phyloP scores from a whole-genome alignment of 2,797 vertebrate genomes.

The Cuniculus paca region DNA sequence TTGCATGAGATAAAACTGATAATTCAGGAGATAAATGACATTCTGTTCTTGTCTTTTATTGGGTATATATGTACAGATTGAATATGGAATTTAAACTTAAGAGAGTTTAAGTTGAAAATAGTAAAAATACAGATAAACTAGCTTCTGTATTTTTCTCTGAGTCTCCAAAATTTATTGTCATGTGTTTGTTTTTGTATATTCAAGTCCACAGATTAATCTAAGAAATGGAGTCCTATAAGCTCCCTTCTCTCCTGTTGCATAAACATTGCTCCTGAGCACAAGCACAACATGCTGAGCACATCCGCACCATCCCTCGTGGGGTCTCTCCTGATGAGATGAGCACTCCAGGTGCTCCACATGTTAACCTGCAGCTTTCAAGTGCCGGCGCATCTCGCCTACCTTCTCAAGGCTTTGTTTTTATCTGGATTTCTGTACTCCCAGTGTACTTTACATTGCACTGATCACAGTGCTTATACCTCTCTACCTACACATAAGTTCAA shows the following conservation, averaged over 20 bases:
- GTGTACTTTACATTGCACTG: neutral
- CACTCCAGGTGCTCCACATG: neutral
- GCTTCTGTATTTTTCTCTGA: neutral
- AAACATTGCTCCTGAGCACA: accelerated
- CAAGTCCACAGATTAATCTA: neutral
- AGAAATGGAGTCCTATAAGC: neutral
- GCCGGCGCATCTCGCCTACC: neutral
- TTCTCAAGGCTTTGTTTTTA: neutral
- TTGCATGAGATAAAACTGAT: neutral
- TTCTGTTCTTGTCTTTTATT: neutral
- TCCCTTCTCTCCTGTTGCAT: neutral
- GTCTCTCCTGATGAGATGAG: neutral
- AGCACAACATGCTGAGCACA: neutral
- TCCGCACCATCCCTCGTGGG: neutral
- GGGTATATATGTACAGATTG: neutral
- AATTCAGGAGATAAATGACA: neutral
- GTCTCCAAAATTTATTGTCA: neutral
- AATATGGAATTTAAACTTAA: conserved; percentile 30
- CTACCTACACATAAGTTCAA: neutral
- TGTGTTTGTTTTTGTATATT: neutral
- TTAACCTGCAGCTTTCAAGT: neutral
- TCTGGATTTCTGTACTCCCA: neutral
- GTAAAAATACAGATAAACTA: neutral
- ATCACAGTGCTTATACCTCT: neutral
- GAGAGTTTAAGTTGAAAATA: neutral